Conservation (phyloP, 2,888 invertebrate species). For the Cantharis lateralis region DNA sequence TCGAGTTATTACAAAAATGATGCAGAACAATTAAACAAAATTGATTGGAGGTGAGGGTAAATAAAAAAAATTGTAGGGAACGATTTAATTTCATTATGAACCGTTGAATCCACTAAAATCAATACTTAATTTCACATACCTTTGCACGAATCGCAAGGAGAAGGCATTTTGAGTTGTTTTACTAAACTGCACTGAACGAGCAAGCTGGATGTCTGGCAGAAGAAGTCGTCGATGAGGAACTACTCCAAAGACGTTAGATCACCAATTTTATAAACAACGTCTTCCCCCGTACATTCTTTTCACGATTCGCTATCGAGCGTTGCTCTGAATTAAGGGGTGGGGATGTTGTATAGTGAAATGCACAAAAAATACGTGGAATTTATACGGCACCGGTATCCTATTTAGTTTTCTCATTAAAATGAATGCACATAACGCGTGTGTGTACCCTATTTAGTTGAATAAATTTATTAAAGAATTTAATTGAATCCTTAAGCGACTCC, state of each 20-base stretch:
- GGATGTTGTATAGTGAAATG: conserved; percentile 55
- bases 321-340: conserved; percentile 56
- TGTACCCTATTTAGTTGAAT: not conserved
- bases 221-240: conserved; percentile 3
- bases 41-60: too few species aligned
- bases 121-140: conserved; percentile 52
- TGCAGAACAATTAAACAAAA: too few species aligned
- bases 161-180: conserved; percentile 56
- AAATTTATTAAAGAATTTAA: not conserved
- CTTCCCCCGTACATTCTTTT: conserved; percentile 39
- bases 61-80: too few species aligned
- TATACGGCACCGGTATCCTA: not conserved
- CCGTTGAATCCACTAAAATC: not conserved
- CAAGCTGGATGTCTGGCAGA: not conserved
- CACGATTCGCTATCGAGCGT: conserved; percentile 53
- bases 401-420: not conserved
- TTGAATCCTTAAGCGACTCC: not conserved
- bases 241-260: conserved; percentile 9
- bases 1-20: too few species aligned
- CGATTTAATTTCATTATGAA: not conserved
- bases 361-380: not conserved
- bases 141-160: conserved; percentile 63
- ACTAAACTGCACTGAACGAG: not conserved
- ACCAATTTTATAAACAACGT: conserved; percentile 37
- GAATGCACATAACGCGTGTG: not conserved